Base-by-base conservation (phyloP, 2,113 vertebrate genomes). In the Eleginops maclovinus region DNA sequence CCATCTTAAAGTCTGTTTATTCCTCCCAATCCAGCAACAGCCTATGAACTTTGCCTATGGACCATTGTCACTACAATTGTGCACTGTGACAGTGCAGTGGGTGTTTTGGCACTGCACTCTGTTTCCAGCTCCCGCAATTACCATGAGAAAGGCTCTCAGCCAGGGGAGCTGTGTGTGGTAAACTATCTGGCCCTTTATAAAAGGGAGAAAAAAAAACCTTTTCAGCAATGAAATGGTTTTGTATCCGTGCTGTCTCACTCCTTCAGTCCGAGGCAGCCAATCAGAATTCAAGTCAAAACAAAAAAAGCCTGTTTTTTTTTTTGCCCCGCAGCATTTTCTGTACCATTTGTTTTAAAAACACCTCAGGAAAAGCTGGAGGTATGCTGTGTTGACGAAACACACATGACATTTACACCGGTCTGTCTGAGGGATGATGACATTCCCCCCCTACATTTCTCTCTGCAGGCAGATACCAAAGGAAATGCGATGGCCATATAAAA, bases 71-170 rank as follows among this genome's bases (percentile, higher is more conserved):
- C 89, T 78, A 74, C 31, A 49, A 61, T 75, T 85, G 59, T 54
- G 68, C 69, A 59, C 72, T 59, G 67, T 72, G 68, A 69, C 66
- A 43, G n/a, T 69, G 66, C 40, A 54, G 81, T 73, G 80, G 68
- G 49, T 75, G 81, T 86, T 36, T 70, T 82, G 83, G 79, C 67
- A 19, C 67, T 15, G 65, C n/a, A 6, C 53, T 71, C 31, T 78
- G 67, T 60, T 77, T 78, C 77, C 76, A 51, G 82, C 62, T 77
- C 61, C 59, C 41, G 50, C 69, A 60, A 90, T 89, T 91, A 88
- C 63, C 84, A 92, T 91, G 86, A 87, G 72, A 91, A 91, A 88
- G 75, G 75, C 72, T 73, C 26, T 43, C 55, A 83, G 70, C 82
- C 76, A 73, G 76, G 74, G 67, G 51, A 78, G 61, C 67, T 80